phyloP scores from a whole-genome alignment of 2,888 invertebrate species.

The Eupithecia tripunctaria region DNA sequence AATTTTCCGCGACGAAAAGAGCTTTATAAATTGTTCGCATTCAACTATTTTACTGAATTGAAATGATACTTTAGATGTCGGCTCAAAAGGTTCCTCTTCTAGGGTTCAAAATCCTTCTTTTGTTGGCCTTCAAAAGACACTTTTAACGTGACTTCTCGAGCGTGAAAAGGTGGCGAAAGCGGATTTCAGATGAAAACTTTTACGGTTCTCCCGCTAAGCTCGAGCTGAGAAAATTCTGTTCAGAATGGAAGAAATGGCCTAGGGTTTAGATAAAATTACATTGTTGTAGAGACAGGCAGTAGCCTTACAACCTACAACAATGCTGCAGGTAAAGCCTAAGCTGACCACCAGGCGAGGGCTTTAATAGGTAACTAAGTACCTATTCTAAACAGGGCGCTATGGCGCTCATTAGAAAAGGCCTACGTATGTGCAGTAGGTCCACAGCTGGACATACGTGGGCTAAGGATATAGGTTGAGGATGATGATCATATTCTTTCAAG shows the following conservation, averaged over 20 bases:
- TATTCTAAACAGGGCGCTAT: too few relatives aligned
- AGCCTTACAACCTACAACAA: too few relatives aligned
- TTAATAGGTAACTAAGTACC: too few relatives aligned
- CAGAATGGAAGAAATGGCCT: not conserved
- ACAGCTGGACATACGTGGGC: too few relatives aligned
- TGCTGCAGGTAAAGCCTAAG: too few relatives aligned
- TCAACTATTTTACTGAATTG: not conserved
- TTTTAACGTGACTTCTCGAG: not conserved
- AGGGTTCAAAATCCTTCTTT: not conserved
- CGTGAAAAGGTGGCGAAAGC: slow-evolving; percentile 2
- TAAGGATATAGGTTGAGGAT: too few relatives aligned
- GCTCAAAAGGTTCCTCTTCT: not conserved
- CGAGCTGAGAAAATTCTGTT: not conserved
- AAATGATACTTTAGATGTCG: not conserved
- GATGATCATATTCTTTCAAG: too few relatives aligned
- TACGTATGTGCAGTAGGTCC: too few relatives aligned
- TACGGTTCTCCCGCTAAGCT: not conserved
- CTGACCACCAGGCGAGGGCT: too few relatives aligned
- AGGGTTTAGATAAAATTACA: not conserved
- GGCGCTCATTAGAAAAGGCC: too few relatives aligned
- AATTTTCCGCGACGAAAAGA: not conserved
- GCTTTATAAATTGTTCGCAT: slow-evolving; percentile 1
- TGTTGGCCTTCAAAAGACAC: not conserved
- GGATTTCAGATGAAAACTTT: slow-evolving; percentile 5
- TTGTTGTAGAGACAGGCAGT: too few relatives aligned